phyloP scores from a whole-genome alignment of 2,797 vertebrate species.

The Melanotaenia boesemani region DNA sequence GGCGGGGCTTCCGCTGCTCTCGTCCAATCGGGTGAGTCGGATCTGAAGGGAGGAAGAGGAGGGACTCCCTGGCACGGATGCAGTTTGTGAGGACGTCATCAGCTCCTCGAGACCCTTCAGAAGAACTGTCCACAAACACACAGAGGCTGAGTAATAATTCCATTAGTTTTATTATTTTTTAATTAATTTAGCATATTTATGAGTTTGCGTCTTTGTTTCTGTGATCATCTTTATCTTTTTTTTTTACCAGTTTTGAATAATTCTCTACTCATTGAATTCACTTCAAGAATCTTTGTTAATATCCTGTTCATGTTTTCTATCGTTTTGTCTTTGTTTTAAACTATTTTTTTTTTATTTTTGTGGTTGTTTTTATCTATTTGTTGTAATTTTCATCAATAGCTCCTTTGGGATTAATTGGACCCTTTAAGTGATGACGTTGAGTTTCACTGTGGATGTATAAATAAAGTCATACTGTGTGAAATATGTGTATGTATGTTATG shows the following conservation, averaged over 20 bases:
- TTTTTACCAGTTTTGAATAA: not conserved
- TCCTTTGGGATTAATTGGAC: too few relatives aligned
- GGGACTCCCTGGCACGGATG: constrained; percentile 68
- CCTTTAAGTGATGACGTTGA: too few relatives aligned
- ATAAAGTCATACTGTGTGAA: not conserved
- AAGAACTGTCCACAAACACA: constrained; percentile 83
- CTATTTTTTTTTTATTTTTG: too few relatives aligned
- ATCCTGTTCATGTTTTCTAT: too few relatives aligned
- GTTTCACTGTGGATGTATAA: too few relatives aligned
- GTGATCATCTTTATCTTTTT: not conserved
- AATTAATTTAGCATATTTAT: not conserved
- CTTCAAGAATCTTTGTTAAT: too few relatives aligned
- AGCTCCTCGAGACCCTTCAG: constrained; percentile 96
- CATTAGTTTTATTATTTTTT: not conserved
- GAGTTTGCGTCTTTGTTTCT: not conserved
- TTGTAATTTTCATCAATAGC: too few relatives aligned
- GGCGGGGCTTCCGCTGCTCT: constrained; percentile 75
- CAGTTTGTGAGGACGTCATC: constrained; percentile 87
- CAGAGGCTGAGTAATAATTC: too few relatives aligned
- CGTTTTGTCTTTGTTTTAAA: too few relatives aligned
- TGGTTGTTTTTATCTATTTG: too few relatives aligned
- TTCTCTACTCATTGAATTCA: not conserved
- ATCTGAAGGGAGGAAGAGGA: constrained; percentile 86
- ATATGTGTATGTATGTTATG: too few relatives aligned
- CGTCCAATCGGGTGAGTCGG: constrained; percentile 91